Evolutionary conservation across 2,797 vertebrate genomes (phyloP).

Genomic region (Enteromius anoplus): DNA sequence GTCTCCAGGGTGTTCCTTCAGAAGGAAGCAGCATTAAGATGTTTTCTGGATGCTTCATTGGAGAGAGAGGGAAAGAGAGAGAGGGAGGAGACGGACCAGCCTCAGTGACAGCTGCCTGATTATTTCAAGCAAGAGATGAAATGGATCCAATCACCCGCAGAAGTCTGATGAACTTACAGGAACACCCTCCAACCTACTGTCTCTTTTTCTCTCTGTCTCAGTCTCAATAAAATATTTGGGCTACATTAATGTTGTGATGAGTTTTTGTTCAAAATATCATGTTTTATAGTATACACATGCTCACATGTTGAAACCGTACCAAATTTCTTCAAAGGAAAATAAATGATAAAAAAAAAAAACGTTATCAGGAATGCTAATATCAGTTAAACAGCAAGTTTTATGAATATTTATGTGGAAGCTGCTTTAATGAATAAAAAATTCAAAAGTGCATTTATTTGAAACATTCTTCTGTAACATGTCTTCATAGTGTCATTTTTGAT

Average conservation of each 20-base stretch:
- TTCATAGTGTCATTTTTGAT: background rate
- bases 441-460: conserved; percentile 1
- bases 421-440: background rate
- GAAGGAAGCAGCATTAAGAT: conserved; percentile 83
- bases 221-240: conserved; percentile 77
- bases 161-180: conserved; percentile 48
- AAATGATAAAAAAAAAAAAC: background rate
- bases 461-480: background rate
- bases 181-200: conserved; percentile 73
- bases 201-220: conserved; percentile 68
- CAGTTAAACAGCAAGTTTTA: background rate
- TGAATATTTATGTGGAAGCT: background rate
- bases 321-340: background rate
- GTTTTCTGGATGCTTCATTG: conserved; percentile 57
- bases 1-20: conserved; percentile 79
- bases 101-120: conserved; percentile 27
- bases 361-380: background rate
- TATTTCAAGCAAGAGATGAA: conserved; percentile 19
- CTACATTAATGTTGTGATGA: conserved; percentile 60
- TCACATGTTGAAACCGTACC: background rate
- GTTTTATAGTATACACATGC: background rate
- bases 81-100: conserved; percentile 68
- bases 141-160: conserved; percentile 13
- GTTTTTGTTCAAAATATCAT: background rate
- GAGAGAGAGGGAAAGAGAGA: conserved; percentile 64